Evolutionary conservation across 2,797 vertebrate genomes (phyloP).

Genomic region (Girardinus metallicus): DNA sequence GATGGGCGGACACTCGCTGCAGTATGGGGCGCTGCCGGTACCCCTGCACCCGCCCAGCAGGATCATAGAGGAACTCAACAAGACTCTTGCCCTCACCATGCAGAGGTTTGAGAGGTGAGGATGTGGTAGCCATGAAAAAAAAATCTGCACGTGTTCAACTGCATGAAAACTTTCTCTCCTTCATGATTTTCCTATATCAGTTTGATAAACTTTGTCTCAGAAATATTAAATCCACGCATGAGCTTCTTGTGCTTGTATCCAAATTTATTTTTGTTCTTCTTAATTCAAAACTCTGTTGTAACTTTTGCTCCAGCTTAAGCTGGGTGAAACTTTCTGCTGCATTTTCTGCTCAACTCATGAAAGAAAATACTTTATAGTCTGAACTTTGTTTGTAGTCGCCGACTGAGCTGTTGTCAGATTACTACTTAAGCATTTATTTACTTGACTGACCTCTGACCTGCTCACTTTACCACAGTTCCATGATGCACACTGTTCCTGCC

Average conservation of each 20-base stretch:
- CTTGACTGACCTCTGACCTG: constrained; percentile 10
- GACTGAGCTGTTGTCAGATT: neutral
- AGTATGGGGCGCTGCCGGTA: constrained; percentile 86
- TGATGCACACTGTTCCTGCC: constrained; percentile 90
- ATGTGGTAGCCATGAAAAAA: neutral
- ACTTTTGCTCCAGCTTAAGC: neutral
- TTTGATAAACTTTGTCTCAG: neutral
- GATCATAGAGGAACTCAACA: constrained; percentile 97
- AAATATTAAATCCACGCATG: neutral
- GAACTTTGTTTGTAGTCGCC: neutral
- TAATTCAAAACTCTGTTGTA: neutral
- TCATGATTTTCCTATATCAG: neutral
- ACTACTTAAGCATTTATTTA: neutral
- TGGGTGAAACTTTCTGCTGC: neutral
- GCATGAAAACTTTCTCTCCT: neutral
- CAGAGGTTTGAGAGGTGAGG: constrained; percentile 98
- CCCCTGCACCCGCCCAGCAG: constrained; percentile 89
- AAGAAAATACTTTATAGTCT: neutral
- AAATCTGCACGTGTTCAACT: neutral
- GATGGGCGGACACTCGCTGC: constrained; percentile 85
- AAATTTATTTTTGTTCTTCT: neutral
- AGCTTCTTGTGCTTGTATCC: neutral
- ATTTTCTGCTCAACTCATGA: neutral
- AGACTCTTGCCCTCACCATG: constrained; percentile 97
- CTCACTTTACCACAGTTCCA: constrained; percentile 80